A percentile compares a stretch with the other conserved stretches of the same genome.
phyloP scores from a whole-genome alignment of 1,140 invertebrate genomes.

The Rhagoletis zephyria region DNA sequence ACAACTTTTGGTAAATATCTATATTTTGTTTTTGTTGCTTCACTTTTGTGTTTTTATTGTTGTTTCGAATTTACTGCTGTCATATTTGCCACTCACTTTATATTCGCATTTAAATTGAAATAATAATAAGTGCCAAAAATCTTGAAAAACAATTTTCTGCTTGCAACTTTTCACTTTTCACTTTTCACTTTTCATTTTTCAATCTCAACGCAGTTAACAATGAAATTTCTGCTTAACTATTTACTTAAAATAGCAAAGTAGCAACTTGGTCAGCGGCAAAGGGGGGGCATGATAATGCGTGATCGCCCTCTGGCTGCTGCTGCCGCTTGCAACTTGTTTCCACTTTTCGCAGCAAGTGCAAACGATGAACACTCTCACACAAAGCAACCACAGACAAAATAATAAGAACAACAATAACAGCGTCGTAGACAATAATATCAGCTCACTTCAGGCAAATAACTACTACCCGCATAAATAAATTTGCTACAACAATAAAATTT shows the following conservation, averaged over 20 bases:
- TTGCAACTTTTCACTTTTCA: slow-evolving; percentile 1
- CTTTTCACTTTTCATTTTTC: slow-evolving; percentile 9
- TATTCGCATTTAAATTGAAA: not conserved
- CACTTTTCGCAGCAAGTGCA: not conserved
- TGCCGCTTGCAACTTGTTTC: not conserved
- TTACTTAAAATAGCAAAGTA: not conserved
- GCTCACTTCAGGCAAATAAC: no score
- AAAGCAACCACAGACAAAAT: not conserved
- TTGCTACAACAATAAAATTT: no score
- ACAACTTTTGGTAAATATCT: no score
- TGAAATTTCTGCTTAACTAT: not conserved
- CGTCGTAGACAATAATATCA: no score
- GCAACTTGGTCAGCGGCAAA: not conserved
- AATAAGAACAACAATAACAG: no score
- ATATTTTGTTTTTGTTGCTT: no score
- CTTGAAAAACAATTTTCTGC: not conserved
- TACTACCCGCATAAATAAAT: no score
- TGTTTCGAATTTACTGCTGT: no score
- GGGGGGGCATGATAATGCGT: not conserved
- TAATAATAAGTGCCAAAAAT: not conserved
- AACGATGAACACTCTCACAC: not conserved
- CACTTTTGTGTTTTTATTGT: no score
- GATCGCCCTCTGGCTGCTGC: no score
- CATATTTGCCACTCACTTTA: not conserved
- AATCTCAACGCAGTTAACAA: not conserved